Evolutionary conservation across 2,797 vertebrate genomes (phyloP).

Genomic region (Chromobotia macracanthus): DNA sequence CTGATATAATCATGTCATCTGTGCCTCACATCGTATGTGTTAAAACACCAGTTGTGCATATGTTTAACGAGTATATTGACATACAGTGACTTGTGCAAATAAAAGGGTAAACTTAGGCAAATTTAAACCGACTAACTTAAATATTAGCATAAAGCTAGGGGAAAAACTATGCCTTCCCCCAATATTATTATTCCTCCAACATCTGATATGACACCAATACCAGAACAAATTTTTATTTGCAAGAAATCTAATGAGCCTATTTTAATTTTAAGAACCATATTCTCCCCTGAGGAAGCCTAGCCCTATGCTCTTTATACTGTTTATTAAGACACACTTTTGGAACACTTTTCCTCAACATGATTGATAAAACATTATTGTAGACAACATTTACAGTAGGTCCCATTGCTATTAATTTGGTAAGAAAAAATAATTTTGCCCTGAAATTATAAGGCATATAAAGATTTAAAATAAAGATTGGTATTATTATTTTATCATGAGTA

Average conservation of each 20-base stretch:
- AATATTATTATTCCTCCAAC: conserved; percentile 66
- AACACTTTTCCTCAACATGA: conserved; percentile 73
- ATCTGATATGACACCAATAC: conserved; percentile 64
- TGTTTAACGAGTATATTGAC: conserved; percentile 63
- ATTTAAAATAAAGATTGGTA: conserved; percentile 41
- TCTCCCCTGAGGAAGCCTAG: conserved; percentile 65
- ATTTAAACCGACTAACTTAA: conserved; percentile 72
- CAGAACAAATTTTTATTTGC: conserved; percentile 37
- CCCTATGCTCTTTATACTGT: conserved; percentile 58
- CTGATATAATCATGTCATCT: not conserved
- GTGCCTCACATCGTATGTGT: not conserved
- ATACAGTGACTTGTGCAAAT: conserved; percentile 69
- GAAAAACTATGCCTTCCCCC: conserved; percentile 70
- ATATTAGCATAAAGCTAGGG: conserved; percentile 76
- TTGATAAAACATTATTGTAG: conserved; percentile 78
- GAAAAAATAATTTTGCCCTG: conserved; percentile 57
- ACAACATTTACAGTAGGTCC: conserved; percentile 64
- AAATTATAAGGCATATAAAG: conserved; percentile 59
- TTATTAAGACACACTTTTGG: conserved; percentile 72
- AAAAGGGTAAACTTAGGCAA: conserved; percentile 72
- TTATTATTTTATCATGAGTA: not conserved
- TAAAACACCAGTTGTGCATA: not conserved
- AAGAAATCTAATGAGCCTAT: conserved; percentile 54
- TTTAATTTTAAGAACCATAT: conserved; percentile 74
- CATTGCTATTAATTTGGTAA: conserved; percentile 64